These are phyloP conservation scores for Conus canariensis DNA, from an alignment of 2,888 invertebrate species.

Conservation along the genomic window DNA sequence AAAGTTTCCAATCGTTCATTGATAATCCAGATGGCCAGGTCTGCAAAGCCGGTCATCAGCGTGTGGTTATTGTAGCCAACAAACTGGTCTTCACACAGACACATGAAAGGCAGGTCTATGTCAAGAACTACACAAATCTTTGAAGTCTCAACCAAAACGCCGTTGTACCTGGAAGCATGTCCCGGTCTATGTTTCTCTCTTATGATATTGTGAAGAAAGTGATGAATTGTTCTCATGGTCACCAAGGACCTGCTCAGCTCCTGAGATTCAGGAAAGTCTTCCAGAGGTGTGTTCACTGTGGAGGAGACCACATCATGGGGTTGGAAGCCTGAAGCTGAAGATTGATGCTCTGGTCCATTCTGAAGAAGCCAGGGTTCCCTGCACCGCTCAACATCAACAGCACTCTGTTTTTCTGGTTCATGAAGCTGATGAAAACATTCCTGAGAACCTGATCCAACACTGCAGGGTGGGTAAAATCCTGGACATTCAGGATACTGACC, in stretches of 20 bases:
- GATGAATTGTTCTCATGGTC: slow-evolving; percentile 9
- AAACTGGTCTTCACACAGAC: slow-evolving; percentile 38
- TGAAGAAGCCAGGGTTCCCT: slow-evolving; percentile 19
- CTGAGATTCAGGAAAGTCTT: not conserved
- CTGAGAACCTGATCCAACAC: slow-evolving; percentile 36
- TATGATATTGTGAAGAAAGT: not conserved
- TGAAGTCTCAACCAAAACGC: not conserved
- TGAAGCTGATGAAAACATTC: slow-evolving; percentile 23
- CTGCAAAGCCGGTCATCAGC: slow-evolving; percentile 33
- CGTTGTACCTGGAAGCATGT: no score
- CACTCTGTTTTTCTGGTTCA: slow-evolving; percentile 24
- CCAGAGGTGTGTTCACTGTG: not conserved
- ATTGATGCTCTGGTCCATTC: not conserved
- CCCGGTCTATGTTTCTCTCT: not conserved
- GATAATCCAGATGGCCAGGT: slow-evolving; percentile 19
- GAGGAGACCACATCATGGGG: slow-evolving; percentile 18
- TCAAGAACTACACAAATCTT: slow-evolving; percentile 22
- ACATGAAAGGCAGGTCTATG: slow-evolving; percentile 33
- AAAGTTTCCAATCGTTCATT: slow-evolving; percentile 5
- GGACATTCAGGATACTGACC: slow-evolving; percentile 20
- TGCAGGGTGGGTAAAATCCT: slow-evolving; percentile 2
- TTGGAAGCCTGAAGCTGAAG: slow-evolving; percentile 37
- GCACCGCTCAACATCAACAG: slow-evolving; percentile 34
- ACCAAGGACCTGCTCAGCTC: not conserved
- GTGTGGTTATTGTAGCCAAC: slow-evolving; percentile 37